Percentiles rank a stretch among this genome's conserved stretches.
phyloP scores from a whole-genome alignment of 2,888 invertebrate species.

The Thereva nobilitata region DNA sequence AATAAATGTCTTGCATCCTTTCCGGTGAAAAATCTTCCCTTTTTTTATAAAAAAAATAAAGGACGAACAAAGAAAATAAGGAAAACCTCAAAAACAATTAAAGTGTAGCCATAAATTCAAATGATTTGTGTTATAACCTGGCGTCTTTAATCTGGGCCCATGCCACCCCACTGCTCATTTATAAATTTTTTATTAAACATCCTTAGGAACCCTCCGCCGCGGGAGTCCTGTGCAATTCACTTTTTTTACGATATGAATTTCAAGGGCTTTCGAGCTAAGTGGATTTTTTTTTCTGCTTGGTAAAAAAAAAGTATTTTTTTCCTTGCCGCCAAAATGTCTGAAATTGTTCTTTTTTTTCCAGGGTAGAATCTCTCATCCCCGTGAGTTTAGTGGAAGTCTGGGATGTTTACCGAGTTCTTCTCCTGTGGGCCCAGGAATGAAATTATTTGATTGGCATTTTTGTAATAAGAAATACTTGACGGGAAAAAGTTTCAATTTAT shows the following conservation, averaged over 20 bases:
- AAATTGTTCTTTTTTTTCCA: slow-evolving; percentile 38
- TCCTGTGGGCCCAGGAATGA: slow-evolving; percentile 30
- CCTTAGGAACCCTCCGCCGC: slow-evolving; percentile 44
- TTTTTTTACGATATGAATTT: slow-evolving; percentile 42
- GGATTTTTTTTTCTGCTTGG: slow-evolving; percentile 38
- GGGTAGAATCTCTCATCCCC: slow-evolving; percentile 4
- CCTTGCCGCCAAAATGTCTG: slow-evolving; percentile 40
- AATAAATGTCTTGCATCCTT: too few relatives aligned
- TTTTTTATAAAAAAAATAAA: too few relatives aligned
- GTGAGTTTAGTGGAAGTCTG: not conserved
- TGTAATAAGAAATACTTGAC: slow-evolving; percentile 32
- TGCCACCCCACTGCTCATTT: slow-evolving; percentile 46
- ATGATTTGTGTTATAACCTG: slow-evolving; percentile 36
- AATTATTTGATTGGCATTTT: slow-evolving; percentile 42
- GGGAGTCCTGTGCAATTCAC: slow-evolving; percentile 40
- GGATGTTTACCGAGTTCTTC: slow-evolving; percentile 29
- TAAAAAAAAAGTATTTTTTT: slow-evolving; percentile 27
- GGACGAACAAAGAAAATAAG: not conserved
- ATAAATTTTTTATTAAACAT: slow-evolving; percentile 48
- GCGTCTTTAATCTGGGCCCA: slow-evolving; percentile 45
- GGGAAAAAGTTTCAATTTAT: slow-evolving; percentile 32
- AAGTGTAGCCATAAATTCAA: slow-evolving; percentile 35
- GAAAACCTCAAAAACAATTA: slow-evolving; percentile 33
- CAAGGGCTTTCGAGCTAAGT: slow-evolving; percentile 42
- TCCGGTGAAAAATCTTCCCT: too few relatives aligned